These are phyloP conservation scores for Manis pentadactyla DNA, from an alignment of 2,797 vertebrate species.

Conservation along the genomic window DNA sequence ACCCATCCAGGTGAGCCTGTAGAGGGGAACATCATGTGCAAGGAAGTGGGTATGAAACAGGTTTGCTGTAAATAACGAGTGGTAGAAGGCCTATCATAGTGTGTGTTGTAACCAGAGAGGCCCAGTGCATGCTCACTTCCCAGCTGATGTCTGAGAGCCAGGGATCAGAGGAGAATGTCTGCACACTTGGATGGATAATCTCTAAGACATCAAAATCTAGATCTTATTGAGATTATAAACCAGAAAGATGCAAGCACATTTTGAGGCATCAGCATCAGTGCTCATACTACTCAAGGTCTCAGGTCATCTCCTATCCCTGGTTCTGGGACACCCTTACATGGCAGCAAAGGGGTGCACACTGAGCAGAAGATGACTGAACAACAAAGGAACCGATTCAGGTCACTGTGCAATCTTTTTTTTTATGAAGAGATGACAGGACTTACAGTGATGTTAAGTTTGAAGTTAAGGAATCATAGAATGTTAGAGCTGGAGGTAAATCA, in stretches of 20 bases:
- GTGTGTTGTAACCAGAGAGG: not conserved
- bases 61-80: not conserved
- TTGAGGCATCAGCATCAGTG: not conserved
- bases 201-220: not conserved
- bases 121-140: no score
- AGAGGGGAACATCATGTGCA: fast-evolving
- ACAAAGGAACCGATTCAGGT: not conserved
- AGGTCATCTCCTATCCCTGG: not conserved
- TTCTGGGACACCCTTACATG: not conserved
- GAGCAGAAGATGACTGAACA: not conserved
- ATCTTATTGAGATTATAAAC: not conserved
- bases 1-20: no score
- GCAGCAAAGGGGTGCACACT: no score
- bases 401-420: not conserved
- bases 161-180: not conserved
- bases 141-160: not conserved
- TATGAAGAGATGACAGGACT: not conserved
- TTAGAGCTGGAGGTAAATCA: not conserved
- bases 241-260: not conserved
- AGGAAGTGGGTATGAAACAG: not conserved
- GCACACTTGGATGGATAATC: not conserved
- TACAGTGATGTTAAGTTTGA: not conserved
- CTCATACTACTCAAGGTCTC: not conserved
- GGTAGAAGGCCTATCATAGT: not conserved
- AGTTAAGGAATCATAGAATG: not conserved